These are phyloP conservation scores for Asbolus verrucosus DNA, from an alignment of 1,140 invertebrate genomes.

Conservation along the genomic window DNA sequence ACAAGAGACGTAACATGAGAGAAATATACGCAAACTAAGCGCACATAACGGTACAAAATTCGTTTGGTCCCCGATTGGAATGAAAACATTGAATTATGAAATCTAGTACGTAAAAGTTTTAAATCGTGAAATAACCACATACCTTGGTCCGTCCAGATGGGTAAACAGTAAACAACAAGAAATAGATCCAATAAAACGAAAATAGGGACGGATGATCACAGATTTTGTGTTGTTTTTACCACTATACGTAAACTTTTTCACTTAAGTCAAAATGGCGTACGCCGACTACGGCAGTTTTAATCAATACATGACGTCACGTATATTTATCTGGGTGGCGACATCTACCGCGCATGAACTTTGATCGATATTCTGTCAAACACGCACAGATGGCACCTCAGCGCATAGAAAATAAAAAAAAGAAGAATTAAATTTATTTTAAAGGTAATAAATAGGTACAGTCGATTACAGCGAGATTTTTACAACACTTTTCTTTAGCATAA, in stretches of 20 bases:
- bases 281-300: slow-evolving; percentile 65
- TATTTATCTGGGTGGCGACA: slow-evolving; percentile 32
- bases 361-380: background rate
- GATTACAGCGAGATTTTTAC: too few species aligned
- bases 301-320: slow-evolving; percentile 74
- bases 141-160: slow-evolving; percentile 80
- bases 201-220: slow-evolving; percentile 69
- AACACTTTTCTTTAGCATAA: too few species aligned
- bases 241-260: slow-evolving; percentile 59
- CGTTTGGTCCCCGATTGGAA: slow-evolving; percentile 43
- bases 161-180: slow-evolving; percentile 72
- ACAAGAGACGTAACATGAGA: background rate
- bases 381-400: too few species aligned
- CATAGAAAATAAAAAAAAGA: too few species aligned
- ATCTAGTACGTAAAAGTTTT: slow-evolving; percentile 45
- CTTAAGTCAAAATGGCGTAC: slow-evolving; percentile 65
- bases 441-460: too few species aligned
- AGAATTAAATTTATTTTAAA: too few species aligned
- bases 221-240: slow-evolving; percentile 66
- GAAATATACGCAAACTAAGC: background rate
- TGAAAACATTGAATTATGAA: slow-evolving; percentile 62
- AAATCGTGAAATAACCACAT: slow-evolving; percentile 61
- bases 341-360: slow-evolving; percentile 34
- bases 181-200: slow-evolving; percentile 69
- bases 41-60: slow-evolving; percentile 30